These are phyloP conservation scores for Leucophora obtusa DNA, from an alignment of 2,888 invertebrate species.

Conservation along the genomic window DNA sequence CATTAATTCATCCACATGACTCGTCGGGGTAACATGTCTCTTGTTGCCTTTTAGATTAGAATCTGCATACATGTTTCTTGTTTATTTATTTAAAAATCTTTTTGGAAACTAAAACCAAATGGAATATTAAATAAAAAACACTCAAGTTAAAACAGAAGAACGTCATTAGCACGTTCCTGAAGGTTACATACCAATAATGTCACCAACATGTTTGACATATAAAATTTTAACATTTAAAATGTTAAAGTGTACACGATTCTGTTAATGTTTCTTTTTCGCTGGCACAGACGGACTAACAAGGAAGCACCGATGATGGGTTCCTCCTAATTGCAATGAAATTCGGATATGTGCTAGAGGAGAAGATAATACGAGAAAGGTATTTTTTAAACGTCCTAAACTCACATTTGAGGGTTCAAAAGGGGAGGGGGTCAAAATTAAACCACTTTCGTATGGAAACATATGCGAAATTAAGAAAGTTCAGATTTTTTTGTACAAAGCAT, in stretches of 20 bases:
- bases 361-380: too few relatives aligned
- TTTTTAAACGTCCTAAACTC: too few relatives aligned
- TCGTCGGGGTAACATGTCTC: neutral
- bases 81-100: neutral
- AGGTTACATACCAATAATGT: conserved; percentile 65
- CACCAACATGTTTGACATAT: conserved; percentile 64
- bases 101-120: neutral
- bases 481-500: too few relatives aligned
- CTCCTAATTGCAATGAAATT: too few relatives aligned
- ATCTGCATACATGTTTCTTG: neutral
- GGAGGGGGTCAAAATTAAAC: too few relatives aligned
- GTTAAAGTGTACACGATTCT: conserved; percentile 63
- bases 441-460: too few relatives aligned
- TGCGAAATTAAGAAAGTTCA: too few relatives aligned
- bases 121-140: neutral
- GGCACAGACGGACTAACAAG: neutral
- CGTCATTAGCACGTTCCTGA: conserved; percentile 63
- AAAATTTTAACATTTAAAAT: conserved; percentile 63
- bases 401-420: too few relatives aligned
- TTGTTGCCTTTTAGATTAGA: neutral
- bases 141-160: neutral
- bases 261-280: conserved; percentile 29
- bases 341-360: too few relatives aligned
- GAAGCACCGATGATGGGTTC: too few relatives aligned
- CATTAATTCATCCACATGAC: conserved; percentile 1